These are phyloP conservation scores for Mormyrus lacerda DNA, from an alignment of 2,113 vertebrate genomes.

Conservation along the genomic window DNA sequence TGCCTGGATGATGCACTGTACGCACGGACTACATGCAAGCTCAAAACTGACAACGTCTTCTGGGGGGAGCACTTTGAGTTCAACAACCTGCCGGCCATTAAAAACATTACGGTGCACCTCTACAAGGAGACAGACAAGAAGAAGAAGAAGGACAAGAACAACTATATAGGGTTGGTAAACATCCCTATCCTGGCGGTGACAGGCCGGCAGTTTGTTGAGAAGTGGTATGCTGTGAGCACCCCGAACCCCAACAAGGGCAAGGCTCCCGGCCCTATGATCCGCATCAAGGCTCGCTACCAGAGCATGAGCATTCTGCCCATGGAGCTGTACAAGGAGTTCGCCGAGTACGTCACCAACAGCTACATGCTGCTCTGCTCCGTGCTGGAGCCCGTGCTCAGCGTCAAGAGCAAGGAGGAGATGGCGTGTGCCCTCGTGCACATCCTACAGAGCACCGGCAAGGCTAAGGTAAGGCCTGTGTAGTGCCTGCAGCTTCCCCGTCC, in stretches of 20 bases:
- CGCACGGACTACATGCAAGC: conserved; percentile 97
- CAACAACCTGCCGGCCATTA: conserved; percentile 84
- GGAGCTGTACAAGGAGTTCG: conserved; percentile 99
- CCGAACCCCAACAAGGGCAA: conserved; percentile 87
- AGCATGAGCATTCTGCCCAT: conserved; percentile 96
- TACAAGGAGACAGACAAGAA: conserved; percentile 98
- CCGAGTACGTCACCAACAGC: conserved; percentile 95
- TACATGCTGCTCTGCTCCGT: conserved; percentile 92
- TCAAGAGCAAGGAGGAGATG: conserved; percentile 99
- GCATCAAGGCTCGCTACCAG: conserved; percentile 94
- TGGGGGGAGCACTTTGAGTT: conserved; percentile 99
- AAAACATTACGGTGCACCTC: conserved; percentile 81
- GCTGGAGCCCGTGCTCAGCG: conserved; percentile 89
- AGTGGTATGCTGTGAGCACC: conserved; percentile 86
- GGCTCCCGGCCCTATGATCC: conserved; percentile 83
- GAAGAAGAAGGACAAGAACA: conserved; percentile 98
- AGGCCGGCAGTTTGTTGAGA: conserved; percentile 90
- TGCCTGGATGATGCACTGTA: conserved; percentile 91
- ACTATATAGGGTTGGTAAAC: conserved; percentile 85
- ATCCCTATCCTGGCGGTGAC: conserved; percentile 77
- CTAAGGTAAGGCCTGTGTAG: conserved; percentile 72
- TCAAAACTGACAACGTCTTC: conserved; percentile 96
- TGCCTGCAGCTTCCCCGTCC: not conserved
- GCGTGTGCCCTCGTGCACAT: conserved; percentile 92
- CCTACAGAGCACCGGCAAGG: conserved; percentile 95